phyloP scores from a whole-genome alignment of 53 echinoderm and acorn worm species.

The Echinarachnius parma region DNA sequence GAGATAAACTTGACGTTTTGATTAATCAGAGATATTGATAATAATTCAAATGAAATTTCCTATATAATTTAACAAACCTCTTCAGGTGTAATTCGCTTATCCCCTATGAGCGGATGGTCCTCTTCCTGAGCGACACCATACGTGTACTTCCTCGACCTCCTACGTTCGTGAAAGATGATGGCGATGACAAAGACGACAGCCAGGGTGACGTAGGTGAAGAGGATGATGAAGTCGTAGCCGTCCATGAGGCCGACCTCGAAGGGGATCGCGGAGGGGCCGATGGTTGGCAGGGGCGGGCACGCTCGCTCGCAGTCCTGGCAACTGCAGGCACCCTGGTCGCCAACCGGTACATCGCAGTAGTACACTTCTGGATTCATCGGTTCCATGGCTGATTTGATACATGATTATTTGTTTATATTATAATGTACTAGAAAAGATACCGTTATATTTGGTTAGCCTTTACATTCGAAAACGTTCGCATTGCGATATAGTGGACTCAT shows the following conservation, averaged over 20 bases:
- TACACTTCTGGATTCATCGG: constrained; percentile 37
- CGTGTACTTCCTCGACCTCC: too few species aligned
- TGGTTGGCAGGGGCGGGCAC: constrained; percentile 63
- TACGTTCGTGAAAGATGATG: constrained; percentile 53
- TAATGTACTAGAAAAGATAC: too few species aligned
- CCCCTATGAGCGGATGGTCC: constrained; percentile 31
- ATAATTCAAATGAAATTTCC: too few species aligned
- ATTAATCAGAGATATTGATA: too few species aligned
- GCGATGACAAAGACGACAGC: constrained; percentile 44
- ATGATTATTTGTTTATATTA: too few species aligned
- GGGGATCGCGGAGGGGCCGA: constrained; percentile 41
- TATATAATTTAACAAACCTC: constrained; percentile 74
- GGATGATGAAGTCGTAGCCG: constrained; percentile 63
- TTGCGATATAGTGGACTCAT: too few species aligned
- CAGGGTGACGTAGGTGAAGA: constrained; percentile 61
- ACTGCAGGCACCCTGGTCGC: constrained; percentile 61
- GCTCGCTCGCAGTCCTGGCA: constrained; percentile 80
- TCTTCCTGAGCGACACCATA: constrained; percentile 25
- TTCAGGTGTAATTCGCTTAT: constrained; percentile 31
- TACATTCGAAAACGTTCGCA: too few species aligned
- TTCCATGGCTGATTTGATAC: constrained; percentile 57
- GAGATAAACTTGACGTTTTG: too few species aligned
- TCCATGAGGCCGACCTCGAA: constrained; percentile 68
- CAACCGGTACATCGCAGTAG: constrained; percentile 55
- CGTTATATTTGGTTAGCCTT: too few species aligned